Evolutionary conservation across 2,888 invertebrate species (phyloP).

Genomic region (Onchidella celtica): DNA sequence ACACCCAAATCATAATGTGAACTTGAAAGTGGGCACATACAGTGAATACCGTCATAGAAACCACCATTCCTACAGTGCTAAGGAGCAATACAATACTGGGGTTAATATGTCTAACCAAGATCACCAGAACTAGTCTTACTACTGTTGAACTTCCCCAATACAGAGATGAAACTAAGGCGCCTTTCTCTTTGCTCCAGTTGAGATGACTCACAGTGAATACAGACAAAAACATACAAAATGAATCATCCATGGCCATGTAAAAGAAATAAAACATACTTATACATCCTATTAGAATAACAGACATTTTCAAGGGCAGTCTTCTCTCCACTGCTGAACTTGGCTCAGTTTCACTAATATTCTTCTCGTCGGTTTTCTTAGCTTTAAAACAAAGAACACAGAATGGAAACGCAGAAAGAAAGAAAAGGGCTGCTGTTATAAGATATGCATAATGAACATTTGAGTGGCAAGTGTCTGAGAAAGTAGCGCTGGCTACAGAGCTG

Average conservation of each 20-base stretch:
- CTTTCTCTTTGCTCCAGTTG: slow-evolving; percentile 34
- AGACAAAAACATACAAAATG: slow-evolving; percentile 31
- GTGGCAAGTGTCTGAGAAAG: background rate
- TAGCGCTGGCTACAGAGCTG: too few relatives aligned
- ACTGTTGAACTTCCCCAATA: slow-evolving; percentile 37
- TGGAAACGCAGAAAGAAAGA: slow-evolving; percentile 8
- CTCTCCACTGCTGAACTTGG: background rate
- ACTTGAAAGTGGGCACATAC: slow-evolving; percentile 11
- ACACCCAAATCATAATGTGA: slow-evolving; percentile 32
- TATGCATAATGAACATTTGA: slow-evolving; percentile 29
- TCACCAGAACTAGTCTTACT: slow-evolving; percentile 16
- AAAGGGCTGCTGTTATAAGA: background rate
- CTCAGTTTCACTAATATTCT: too few relatives aligned
- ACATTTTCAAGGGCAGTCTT: slow-evolving; percentile 2
- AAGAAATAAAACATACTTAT: slow-evolving; percentile 33
- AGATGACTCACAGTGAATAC: slow-evolving; percentile 30
- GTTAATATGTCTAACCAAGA: slow-evolving; percentile 13
- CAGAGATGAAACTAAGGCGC: slow-evolving; percentile 16
- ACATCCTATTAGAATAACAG: background rate
- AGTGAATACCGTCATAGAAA: background rate
- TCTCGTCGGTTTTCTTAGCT: background rate
- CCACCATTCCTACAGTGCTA: slow-evolving; percentile 8
- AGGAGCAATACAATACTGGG: slow-evolving; percentile 1
- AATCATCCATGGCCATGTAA: slow-evolving; percentile 21
- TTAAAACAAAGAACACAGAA: background rate